Base-by-base conservation (phyloP, 2,888 invertebrate genomes). In the Blastobasis adustella region DNA sequence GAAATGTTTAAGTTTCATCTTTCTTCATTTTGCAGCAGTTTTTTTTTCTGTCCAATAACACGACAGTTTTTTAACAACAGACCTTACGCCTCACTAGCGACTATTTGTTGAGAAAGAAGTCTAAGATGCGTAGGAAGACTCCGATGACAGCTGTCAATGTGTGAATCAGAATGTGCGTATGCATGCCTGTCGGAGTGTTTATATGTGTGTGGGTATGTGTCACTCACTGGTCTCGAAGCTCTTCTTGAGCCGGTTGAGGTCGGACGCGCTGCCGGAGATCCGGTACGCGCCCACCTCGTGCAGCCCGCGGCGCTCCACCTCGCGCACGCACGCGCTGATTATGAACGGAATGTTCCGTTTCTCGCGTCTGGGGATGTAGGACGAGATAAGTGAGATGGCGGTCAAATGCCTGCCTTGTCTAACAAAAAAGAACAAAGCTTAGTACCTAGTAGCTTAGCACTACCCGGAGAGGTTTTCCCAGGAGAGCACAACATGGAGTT, bases 261-360 rank as follows among this genome's bases (percentile, higher is more conserved):
- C 98, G 3, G 96, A 96, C 6, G 97, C 95, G 47, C 96, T 96
- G 55, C 98, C 98, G 43, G 98, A 98, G 38, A 98, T 96, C 58
- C 98, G 91, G 87, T 98, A 98, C 59, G 98, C 91, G 51, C 98
- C 98, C 50, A 97, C 93, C 86, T 98, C 98, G 60, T 93, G 92
- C 84, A 98, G 94, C 51, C 97, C 97, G 65, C 97, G 91, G 60
- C 95, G 91, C 78, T 98, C 98, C 50, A 98, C 96, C 80, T 98
- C 97, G 52, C 96, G 91, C 56, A 97, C 94, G 78, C 98, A 98
- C 51, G 96, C 94, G 59, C 95, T 95, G 65, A 98, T 93, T 63
- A 98, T 94, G 76, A 96, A 96, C 58, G 98, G 98, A 70, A 93
- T 93, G 79, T 93, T 94, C 57, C 95, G 92, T 76, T 95, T 95